Evolutionary conservation across 2,113 vertebrate species (phyloP), one percentile per base, ranked within the genome.

Genomic region (Anoura caudifer): DNA sequence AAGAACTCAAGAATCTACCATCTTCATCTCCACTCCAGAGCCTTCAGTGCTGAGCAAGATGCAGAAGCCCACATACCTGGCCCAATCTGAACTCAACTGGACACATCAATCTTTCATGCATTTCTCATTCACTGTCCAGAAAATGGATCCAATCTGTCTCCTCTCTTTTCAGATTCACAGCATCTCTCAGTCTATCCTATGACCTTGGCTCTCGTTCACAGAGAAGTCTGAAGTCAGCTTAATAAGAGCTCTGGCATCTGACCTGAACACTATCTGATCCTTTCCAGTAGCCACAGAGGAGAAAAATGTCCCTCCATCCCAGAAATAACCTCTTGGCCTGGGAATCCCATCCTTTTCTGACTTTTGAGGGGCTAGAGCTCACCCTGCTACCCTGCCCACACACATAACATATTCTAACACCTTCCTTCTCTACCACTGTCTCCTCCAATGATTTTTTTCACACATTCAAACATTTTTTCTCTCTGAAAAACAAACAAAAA

Each of bases 81-180:
- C 20, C 75, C n/a, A 73, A 31, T 59, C 7, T n/a, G 61, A 93
- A 67, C 56, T 89, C 86, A 82, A 36, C 11, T 36, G 15, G 17
- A 92, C 12, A 94, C 31, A 77, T 73, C 12, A 63, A 73, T 86
- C 50, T 76, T 94, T 89, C 15, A 77, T n/a, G 41, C 1, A 36
- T 69, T 84, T 94, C 67, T 91, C 76, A 61, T 43, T 91, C 61
- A 85, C n/a, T 85, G 63, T 85, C 33, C 88, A 87, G 73, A 82
- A 52, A 90, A 65, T 77, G 22, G 33, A 87, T 81, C 61, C 38
- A 38, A 24, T 16, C 16, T 50, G 3, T 61, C 45, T 81, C 43
- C 56, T 95, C 22, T 94, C 47, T 87, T 95, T 56, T 36, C 2
- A 67, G 73, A 52, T 54, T 81, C 85, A 61, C 65, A 65, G 56